Evolutionary conservation across 2,113 vertebrate species (phyloP).

Genomic region (Heterochromis multidens): DNA sequence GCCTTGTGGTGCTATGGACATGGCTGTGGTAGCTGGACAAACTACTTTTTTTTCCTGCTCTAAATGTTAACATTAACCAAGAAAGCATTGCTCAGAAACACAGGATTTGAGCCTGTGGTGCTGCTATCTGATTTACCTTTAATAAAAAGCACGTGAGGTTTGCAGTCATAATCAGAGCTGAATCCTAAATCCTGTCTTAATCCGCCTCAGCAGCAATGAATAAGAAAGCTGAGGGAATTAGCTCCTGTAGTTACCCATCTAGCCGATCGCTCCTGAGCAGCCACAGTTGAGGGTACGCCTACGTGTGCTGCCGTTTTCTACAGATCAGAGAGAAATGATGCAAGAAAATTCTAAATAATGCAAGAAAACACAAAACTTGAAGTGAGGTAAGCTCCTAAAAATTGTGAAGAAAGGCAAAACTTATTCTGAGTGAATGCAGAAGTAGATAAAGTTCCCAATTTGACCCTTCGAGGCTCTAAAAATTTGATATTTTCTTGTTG

Average conservation of each 20-base stretch:
- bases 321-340: not conserved
- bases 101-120: not conserved
- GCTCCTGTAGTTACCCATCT: not conserved
- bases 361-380: not conserved
- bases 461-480: accelerated
- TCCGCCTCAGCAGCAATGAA: not conserved
- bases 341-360: not conserved
- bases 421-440: not conserved
- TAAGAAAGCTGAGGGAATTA: not conserved
- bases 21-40: too few species aligned
- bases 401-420: not conserved
- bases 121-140: not conserved
- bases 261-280: not conserved
- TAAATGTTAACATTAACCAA: not conserved
- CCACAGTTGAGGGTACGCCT: not conserved
- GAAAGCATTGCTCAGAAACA: not conserved
- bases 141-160: not conserved
- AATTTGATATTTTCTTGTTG: not conserved
- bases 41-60: not conserved
- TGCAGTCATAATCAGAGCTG: not conserved
- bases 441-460: not conserved
- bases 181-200: not conserved
- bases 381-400: not conserved
- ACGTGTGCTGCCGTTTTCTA: not conserved
- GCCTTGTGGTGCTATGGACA: too few species aligned